Conservation (phyloP, 2,113 vertebrate species). For the Taurulus bubalis region DNA sequence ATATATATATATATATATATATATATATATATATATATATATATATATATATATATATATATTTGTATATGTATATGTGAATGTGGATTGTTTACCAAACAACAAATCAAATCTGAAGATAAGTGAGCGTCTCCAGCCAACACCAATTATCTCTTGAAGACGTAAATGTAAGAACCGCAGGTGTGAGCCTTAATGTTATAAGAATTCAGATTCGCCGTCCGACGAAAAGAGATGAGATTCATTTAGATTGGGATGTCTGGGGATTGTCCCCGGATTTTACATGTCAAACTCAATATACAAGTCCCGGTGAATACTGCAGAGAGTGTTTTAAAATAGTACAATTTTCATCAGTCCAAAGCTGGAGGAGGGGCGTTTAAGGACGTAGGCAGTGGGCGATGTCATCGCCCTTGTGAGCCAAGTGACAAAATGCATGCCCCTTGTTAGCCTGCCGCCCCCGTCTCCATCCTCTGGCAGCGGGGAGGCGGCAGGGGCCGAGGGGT, state of each 20-base stretch:
- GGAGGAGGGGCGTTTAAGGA: neutral
- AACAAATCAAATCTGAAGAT: neutral
- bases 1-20: neutral
- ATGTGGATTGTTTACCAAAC: neutral
- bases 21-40: neutral
- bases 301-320: neutral
- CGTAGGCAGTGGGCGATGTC: neutral
- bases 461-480: neutral
- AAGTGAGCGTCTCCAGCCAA: neutral
- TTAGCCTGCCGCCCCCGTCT: neutral
- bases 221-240: neutral
- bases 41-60: neutral
- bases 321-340: neutral
- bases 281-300: slow-evolving; percentile 1
- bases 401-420: neutral
- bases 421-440: neutral
- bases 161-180: neutral
- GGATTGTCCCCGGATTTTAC: neutral
- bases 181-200: slow-evolving; percentile 5
- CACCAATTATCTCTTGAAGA: neutral
- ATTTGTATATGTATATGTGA: no score
- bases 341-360: neutral
- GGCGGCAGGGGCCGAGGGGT: neutral
- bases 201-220: slow-evolving; percentile 7
- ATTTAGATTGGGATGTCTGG: slow-evolving; percentile 18